Base-by-base conservation (phyloP, 2,888 invertebrate genomes). In the Alloplasta piceator region DNA sequence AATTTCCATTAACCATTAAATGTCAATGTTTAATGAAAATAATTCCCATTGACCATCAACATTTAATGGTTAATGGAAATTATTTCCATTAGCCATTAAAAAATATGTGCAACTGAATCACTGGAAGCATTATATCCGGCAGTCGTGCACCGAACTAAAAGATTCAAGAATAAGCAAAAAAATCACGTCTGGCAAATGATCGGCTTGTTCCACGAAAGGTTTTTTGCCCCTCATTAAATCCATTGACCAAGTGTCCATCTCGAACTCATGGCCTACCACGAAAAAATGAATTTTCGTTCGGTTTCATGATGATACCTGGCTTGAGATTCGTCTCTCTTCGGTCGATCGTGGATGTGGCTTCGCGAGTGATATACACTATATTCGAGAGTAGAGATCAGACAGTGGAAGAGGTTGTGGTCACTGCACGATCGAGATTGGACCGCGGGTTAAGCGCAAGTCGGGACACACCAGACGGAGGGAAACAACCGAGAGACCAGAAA, bases 351-450 rank as follows among this genome's bases (percentile, higher is more conserved):
- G 58, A 36, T 63, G 14, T 39, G 38, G 46, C 48, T 56, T 71
- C 12, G 77, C 50, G 64, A 77, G 71, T 71, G 77, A 77, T 26
- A 68, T 48, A 71, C 56, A 70, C 56, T n/a, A n/a, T 56, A 43
- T 58, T 50, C 50, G 63, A 50, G 38, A 39, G 56, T n/a, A n/a
- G 50, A 1, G 14, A 16, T 36, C 43, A n/a, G n/a, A n/a, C n/a
- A n/a, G 26, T 26, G 26, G 26, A 60, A 46, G 26, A 55, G 52
- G 14, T 52, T 61, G 63, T 63, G 76, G 77, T 77, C 14, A 58
- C 6, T 5, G 10, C 64, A 16, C 26, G 41, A 6, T 6, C 39
- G 70, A 43, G 39, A 58, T 56, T 12, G 46, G 36, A 60, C 56
- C 36, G n/a, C 12, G 46, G 14, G 70, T 41, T 58, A 43, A 41